phyloP scores from a whole-genome alignment of 2,113 vertebrate species.

The Sprattus sprattus region DNA sequence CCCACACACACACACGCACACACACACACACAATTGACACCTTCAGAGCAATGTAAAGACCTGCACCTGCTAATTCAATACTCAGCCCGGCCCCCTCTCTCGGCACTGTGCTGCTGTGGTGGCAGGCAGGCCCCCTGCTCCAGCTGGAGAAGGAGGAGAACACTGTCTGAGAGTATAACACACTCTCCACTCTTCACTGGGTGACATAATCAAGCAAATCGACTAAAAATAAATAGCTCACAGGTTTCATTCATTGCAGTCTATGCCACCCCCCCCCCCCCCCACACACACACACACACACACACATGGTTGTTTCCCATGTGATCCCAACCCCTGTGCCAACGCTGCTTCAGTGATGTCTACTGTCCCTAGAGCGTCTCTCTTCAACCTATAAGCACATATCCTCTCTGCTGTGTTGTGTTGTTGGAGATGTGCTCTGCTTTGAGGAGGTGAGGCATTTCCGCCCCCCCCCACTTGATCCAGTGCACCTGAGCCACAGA shows the following conservation, averaged over 20 bases:
- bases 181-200: background rate
- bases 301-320: background rate
- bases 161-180: background rate
- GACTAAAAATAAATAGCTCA: background rate
- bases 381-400: background rate
- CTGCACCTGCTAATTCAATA: constrained; percentile 8
- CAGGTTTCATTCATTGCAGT: background rate
- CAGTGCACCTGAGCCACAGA: background rate
- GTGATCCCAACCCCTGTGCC: background rate
- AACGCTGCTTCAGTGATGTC: background rate
- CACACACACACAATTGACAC: background rate
- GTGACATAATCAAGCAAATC: background rate
- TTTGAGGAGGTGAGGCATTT: no score
- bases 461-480: background rate
- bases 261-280: no score
- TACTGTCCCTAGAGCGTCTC: background rate
- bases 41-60: background rate
- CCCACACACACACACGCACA: background rate
- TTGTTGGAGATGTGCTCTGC: no score
- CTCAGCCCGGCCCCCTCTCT: background rate
- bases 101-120: background rate
- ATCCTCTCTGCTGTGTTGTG: background rate
- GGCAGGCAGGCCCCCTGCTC: background rate
- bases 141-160: background rate
- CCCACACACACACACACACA: no score